A percentile compares a stretch with the other conserved stretches of the same genome.
These are phyloP conservation scores for Phymanthus crucifer DNA, from an alignment of 92 coral and sea anemone species.

Conservation along the genomic window DNA sequence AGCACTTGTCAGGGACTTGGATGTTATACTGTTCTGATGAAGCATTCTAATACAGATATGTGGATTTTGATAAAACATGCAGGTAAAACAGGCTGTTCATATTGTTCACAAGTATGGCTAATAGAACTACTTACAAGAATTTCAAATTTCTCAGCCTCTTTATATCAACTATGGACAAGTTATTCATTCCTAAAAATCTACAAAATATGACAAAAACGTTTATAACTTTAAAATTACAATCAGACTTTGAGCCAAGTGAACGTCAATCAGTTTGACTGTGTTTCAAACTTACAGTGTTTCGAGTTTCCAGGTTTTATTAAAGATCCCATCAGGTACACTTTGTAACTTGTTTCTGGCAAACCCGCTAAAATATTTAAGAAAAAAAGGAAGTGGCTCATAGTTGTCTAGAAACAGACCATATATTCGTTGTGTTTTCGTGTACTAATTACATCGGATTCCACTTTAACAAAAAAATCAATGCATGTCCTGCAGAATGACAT, in stretches of 20 bases:
- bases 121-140: background rate
- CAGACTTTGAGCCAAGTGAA: too few species aligned
- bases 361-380: background rate
- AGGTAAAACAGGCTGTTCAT: background rate
- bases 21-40: constrained; percentile 3
- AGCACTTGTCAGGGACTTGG: background rate
- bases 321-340: constrained; percentile 4
- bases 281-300: background rate
- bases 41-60: background rate
- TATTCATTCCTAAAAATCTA: constrained; percentile 10
- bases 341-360: constrained; percentile 3
- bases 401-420: too few species aligned
- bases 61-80: background rate
- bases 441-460: too few species aligned
- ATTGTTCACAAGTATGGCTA: too few species aligned
- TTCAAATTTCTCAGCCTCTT: background rate
- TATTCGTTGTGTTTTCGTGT: too few species aligned
- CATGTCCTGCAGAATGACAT: too few species aligned
- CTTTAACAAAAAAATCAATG: too few species aligned
- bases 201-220: background rate
- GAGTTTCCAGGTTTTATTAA: background rate
- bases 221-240: too few species aligned
- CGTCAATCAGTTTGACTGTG: too few species aligned
- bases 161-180: background rate
- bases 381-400: too few species aligned